Percentiles rank a stretch among this genome's conserved stretches.
Conservation (phyloP, 2,888 invertebrate genomes). For the Acleris laterana region DNA sequence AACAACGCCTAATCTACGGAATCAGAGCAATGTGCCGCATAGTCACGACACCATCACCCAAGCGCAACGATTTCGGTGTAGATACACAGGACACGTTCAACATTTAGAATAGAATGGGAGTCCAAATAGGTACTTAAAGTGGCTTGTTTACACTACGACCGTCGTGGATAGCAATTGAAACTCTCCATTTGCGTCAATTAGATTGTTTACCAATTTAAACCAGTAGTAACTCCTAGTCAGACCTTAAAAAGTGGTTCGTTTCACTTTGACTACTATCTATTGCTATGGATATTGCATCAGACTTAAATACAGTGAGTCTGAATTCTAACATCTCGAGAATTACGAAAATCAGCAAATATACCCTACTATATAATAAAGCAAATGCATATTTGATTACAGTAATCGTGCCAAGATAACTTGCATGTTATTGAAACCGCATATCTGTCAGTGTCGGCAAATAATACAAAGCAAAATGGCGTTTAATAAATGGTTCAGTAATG, state of each 20-base stretch:
- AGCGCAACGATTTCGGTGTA: constrained; percentile 19
- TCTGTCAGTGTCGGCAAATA: neutral
- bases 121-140: constrained; percentile 17
- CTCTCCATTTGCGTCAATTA: constrained; percentile 28
- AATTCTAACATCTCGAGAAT: neutral
- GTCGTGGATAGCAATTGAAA: constrained; percentile 32
- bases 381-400: constrained; percentile 9
- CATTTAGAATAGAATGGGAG: constrained; percentile 7
- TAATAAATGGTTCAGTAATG: neutral
- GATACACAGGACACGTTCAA: constrained; percentile 14
- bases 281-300: neutral
- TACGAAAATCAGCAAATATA: constrained; percentile 12
- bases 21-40: constrained; percentile 31
- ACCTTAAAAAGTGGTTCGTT: constrained; percentile 18
- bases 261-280: neutral
- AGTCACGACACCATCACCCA: constrained; percentile 30
- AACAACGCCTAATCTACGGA: constrained; percentile 33
- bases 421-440: constrained; percentile 6
- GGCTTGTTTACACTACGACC: constrained; percentile 2
- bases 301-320: too few relatives aligned
- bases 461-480: constrained; percentile 6
- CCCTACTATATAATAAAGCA: neutral
- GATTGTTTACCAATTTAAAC: constrained; percentile 34
- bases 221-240: constrained; percentile 27
- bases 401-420: constrained; percentile 12